Conservation (phyloP, 2,888 invertebrate species). For the Rhyacophila evoluta region DNA sequence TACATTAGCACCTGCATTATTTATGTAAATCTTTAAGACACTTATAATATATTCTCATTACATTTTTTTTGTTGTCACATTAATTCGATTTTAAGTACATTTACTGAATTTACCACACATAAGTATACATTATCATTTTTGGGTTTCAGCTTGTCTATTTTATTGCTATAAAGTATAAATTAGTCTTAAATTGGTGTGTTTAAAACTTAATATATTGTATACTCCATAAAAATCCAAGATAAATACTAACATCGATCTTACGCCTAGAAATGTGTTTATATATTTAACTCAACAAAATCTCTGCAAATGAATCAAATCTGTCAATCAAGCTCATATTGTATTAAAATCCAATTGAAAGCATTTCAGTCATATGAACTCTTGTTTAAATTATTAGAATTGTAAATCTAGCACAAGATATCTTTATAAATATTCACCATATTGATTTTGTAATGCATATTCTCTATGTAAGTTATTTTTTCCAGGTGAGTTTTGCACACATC, state of each 20-base stretch:
- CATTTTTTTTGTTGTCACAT: background rate
- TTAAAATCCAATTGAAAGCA: background rate
- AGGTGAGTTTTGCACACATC: slow-evolving; percentile 49
- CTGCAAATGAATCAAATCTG: background rate
- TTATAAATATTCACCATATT: background rate
- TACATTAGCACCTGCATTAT: background rate
- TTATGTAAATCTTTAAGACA: background rate
- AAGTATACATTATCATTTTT: background rate
- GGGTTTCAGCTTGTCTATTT: slow-evolving; percentile 3
- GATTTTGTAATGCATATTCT: slow-evolving; percentile 13
- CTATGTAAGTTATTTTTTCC: slow-evolving; percentile 30
- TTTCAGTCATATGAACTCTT: background rate
- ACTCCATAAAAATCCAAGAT: background rate
- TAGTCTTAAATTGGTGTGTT: background rate
- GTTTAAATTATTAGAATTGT: background rate
- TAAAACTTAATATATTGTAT: background rate
- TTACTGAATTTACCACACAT: background rate
- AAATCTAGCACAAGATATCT: background rate
- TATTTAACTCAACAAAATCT: background rate
- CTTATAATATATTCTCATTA: background rate
- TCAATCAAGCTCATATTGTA: background rate
- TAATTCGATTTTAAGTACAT: background rate
- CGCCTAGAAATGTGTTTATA: too few species aligned
- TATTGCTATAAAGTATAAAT: background rate
- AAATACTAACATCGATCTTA: too few species aligned